A percentile compares a stretch with the other conserved stretches of the same genome.
phyloP scores from a whole-genome alignment of 2,888 invertebrate species.

The Amblyteles armatorius region DNA sequence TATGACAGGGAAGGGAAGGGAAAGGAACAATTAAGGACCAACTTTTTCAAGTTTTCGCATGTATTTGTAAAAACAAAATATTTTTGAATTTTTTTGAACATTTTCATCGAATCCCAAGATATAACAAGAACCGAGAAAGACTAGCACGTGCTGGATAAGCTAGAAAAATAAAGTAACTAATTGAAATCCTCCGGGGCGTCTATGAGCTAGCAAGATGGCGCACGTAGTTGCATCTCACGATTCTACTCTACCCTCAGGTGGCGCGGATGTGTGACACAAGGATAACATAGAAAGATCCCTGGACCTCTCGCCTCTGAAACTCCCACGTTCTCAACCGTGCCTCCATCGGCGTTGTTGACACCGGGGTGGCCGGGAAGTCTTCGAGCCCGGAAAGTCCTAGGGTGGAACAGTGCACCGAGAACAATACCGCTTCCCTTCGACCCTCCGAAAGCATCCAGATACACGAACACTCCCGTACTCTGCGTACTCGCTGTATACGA shows the following conservation, averaged over 20 bases:
- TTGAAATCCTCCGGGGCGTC: slow-evolving; percentile 64
- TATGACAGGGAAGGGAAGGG: no score
- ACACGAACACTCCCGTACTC: neutral
- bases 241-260: slow-evolving; percentile 37
- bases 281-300: slow-evolving; percentile 57
- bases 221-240: slow-evolving; percentile 57
- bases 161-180: slow-evolving; percentile 65
- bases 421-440: neutral
- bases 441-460: neutral
- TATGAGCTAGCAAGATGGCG: slow-evolving; percentile 45
- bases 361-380: slow-evolving; percentile 18
- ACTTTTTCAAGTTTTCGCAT: neutral
- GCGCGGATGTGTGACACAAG: slow-evolving; percentile 38
- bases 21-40: neutral
- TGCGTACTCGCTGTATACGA: neutral
- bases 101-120: slow-evolving; percentile 42
- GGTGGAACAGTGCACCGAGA: slow-evolving; percentile 17
- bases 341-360: slow-evolving; percentile 35
- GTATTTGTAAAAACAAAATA: neutral
- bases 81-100: neutral
- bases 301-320: slow-evolving; percentile 47
- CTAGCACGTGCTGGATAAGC: slow-evolving; percentile 25
- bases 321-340: slow-evolving; percentile 23
- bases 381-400: slow-evolving; percentile 32
- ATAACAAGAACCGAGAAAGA: slow-evolving; percentile 29